Evolutionary conservation across 2,113 vertebrate species (phyloP).

Genomic region (Pangasianodon gigas): DNA sequence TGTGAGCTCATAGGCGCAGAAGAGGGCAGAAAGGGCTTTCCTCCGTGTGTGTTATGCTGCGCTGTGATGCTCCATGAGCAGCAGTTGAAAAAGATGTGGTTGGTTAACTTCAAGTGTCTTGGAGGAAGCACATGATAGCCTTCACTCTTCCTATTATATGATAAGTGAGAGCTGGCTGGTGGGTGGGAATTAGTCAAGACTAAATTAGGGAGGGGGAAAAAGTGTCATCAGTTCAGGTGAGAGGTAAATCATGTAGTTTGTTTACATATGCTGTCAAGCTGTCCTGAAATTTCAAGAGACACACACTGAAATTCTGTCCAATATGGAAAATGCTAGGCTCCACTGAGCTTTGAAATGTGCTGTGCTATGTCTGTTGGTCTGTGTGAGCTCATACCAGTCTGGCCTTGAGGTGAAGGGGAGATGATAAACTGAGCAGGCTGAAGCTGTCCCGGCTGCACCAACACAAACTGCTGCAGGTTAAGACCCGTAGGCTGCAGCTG

Average conservation of each 20-base stretch:
- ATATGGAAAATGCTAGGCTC: not conserved
- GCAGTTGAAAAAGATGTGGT: not conserved
- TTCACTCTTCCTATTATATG: not conserved
- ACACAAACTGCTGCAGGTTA: slow-evolving; percentile 94
- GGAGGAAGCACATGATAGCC: not conserved
- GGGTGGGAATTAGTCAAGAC: not conserved
- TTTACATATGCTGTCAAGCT: not conserved
- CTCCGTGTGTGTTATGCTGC: not conserved
- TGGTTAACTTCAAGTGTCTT: not conserved
- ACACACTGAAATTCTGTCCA: not conserved
- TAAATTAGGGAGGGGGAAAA: not conserved
- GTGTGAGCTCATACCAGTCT: slow-evolving; percentile 79
- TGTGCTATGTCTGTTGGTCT: not conserved
- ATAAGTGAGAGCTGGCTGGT: not conserved
- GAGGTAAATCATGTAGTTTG: not conserved
- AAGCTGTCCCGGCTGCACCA: slow-evolving; percentile 91
- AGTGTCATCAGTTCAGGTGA: not conserved
- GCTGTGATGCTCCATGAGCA: not conserved
- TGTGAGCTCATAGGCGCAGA: not conserved
- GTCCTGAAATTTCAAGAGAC: not conserved
- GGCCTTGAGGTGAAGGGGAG: slow-evolving; percentile 92
- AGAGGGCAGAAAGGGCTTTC: not conserved
- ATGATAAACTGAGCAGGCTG: slow-evolving; percentile 96
- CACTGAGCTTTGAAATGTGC: not conserved
- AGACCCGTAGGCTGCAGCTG: slow-evolving; percentile 93